These are phyloP conservation scores for Mercenaria mercenaria DNA, from an alignment of 1,140 invertebrate genomes.

Conservation along the genomic window DNA sequence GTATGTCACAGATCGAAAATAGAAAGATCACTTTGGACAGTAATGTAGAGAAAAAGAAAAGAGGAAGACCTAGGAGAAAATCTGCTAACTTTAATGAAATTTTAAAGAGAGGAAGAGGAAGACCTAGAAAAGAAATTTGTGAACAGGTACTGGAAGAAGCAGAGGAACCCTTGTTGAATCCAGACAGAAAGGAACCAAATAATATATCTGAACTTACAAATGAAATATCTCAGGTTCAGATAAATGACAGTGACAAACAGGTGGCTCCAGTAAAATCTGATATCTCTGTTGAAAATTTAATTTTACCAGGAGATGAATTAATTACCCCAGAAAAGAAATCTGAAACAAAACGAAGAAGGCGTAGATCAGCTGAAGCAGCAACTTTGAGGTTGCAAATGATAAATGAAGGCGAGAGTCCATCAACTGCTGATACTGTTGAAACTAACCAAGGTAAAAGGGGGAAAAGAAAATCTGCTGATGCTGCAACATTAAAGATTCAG, in stretches of 20 bases:
- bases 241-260: background rate
- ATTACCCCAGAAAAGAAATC: background rate
- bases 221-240: slow-evolving; percentile 7
- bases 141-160: background rate
- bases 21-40: background rate
- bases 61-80: slow-evolving; percentile 3
- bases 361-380: background rate
- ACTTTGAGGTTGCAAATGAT: slow-evolving; percentile 17
- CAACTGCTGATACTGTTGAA: background rate
- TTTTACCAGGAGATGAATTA: background rate
- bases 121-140: background rate
- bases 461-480: slow-evolving; percentile 15
- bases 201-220: background rate
- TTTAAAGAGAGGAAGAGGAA: background rate
- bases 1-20: no score
- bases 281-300: background rate
- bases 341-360: background rate
- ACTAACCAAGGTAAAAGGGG: background rate
- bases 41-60: background rate
- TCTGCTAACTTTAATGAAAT: background rate
- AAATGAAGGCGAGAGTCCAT: background rate
- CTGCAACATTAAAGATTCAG: background rate
- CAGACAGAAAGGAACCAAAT: background rate
- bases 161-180: background rate
- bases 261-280: background rate